Percentiles rank a stretch among this genome's conserved stretches.
These are phyloP conservation scores for Porites cylindrica DNA, from an alignment of 92 coral and sea anemone genomes.

Conservation along the genomic window DNA sequence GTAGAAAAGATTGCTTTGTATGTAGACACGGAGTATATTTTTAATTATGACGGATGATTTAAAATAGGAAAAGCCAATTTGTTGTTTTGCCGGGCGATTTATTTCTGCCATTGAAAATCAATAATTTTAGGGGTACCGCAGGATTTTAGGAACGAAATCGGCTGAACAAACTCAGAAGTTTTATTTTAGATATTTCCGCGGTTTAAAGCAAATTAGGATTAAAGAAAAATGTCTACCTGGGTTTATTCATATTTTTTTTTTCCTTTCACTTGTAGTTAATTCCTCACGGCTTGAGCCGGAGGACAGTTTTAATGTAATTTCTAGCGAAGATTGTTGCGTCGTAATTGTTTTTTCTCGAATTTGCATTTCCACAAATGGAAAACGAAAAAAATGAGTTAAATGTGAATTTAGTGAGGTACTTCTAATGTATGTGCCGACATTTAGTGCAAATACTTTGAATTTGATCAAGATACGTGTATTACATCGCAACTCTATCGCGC, in stretches of 20 bases:
- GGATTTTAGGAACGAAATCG: slow-evolving; percentile 21
- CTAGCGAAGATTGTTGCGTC: neutral
- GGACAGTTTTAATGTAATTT: neutral
- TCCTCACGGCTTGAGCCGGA: neutral
- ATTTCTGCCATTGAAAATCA: neutral
- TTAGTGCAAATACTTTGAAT: neutral
- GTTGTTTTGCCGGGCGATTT: neutral
- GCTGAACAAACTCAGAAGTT: neutral
- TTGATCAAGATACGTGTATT: no score
- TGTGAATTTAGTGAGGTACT: neutral
- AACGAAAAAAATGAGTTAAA: no score
- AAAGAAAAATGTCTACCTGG: neutral
- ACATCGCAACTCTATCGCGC: neutral
- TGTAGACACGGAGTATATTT: neutral
- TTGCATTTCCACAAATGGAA: neutral
- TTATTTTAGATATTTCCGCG: neutral
- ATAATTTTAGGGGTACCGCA: neutral
- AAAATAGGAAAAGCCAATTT: neutral
- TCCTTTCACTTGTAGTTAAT: neutral
- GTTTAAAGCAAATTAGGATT: neutral
- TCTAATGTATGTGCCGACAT: no score
- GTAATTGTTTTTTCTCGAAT: neutral
- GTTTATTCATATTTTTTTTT: neutral
- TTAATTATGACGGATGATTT: neutral
- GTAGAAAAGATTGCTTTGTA: slow-evolving; percentile 6